Conservation (phyloP, 2,888 invertebrate genomes). For the Caenorhabditis drosophilae region DNA sequence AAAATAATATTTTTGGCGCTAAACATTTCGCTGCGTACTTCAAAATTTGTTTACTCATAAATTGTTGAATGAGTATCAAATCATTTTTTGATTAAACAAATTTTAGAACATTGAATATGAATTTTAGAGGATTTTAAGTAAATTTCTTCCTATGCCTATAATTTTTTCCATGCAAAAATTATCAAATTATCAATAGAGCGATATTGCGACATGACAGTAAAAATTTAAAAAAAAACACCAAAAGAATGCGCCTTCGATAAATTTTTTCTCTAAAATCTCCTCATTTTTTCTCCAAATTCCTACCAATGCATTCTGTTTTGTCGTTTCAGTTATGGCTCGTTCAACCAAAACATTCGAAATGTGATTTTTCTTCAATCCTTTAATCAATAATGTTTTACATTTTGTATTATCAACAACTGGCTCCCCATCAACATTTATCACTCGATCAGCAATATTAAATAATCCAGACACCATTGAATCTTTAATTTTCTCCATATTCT, state of each 20-base stretch:
- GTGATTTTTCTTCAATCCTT: constrained; percentile 28
- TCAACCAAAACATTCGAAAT: constrained; percentile 18
- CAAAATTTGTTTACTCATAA: no score
- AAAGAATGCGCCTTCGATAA: no score
- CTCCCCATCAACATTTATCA: constrained; percentile 31
- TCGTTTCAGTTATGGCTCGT: constrained; percentile 21
- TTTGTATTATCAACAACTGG: constrained; percentile 14
- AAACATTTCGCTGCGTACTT: neutral
- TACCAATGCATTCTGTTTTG: constrained; percentile 23
- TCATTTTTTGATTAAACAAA: no score
- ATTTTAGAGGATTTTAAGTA: no score
- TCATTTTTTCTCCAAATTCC: no score
- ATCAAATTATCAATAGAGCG: no score
- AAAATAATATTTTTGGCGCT: neutral
- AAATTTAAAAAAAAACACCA: neutral
- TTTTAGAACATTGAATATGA: no score
- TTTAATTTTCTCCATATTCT: no score
- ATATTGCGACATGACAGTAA: neutral
- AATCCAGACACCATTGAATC: constrained; percentile 29
- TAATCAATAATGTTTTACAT: constrained; percentile 24
- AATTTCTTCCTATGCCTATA: no score
- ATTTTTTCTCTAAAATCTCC: no score
- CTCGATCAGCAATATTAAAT: constrained; percentile 31
- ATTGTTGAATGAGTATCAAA: no score
- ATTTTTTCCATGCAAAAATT: no score